Evolutionary conservation across 2,888 invertebrate genomes (phyloP).

Genomic region (Sarcophaga subvicina): DNA sequence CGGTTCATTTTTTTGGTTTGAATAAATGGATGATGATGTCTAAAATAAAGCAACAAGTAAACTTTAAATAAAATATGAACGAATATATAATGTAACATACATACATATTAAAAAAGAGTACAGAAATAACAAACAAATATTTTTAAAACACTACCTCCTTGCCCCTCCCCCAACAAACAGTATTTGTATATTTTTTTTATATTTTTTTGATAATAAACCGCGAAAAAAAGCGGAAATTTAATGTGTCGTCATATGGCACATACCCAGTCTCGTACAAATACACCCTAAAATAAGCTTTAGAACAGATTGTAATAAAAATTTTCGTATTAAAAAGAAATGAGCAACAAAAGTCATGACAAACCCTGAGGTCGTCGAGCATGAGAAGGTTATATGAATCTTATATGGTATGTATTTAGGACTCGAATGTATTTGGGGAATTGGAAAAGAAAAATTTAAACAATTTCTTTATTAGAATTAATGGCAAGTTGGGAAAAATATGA

Average conservation of each 20-base stretch:
- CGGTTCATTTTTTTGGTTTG: neutral
- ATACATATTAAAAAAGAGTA: neutral
- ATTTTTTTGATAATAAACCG: slow-evolving; percentile 21
- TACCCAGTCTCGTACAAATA: neutral
- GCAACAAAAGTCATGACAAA: slow-evolving; percentile 35
- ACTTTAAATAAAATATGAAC: neutral
- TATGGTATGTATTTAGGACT: neutral
- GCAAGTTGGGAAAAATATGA: slow-evolving; percentile 52
- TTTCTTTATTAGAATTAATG: slow-evolving; percentile 69
- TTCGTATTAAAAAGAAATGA: neutral
- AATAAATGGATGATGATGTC: slow-evolving; percentile 48
- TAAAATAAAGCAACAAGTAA: slow-evolving; percentile 64
- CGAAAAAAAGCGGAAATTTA: slow-evolving; percentile 44
- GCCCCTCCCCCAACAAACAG: neutral
- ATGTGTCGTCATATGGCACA: slow-evolving; percentile 62
- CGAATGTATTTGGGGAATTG: neutral
- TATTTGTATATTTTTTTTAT: neutral
- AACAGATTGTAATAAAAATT: too few species aligned
- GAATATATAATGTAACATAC: too few species aligned
- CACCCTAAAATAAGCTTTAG: neutral
- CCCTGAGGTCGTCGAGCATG: neutral
- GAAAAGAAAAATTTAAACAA: slow-evolving; percentile 55
- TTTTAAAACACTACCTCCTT: neutral
- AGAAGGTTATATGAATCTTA: slow-evolving; percentile 43
- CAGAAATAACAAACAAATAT: neutral